Evolutionary conservation across 2,113 vertebrate genomes (phyloP).

Genomic region (Orthonyx spaldingii): DNA sequence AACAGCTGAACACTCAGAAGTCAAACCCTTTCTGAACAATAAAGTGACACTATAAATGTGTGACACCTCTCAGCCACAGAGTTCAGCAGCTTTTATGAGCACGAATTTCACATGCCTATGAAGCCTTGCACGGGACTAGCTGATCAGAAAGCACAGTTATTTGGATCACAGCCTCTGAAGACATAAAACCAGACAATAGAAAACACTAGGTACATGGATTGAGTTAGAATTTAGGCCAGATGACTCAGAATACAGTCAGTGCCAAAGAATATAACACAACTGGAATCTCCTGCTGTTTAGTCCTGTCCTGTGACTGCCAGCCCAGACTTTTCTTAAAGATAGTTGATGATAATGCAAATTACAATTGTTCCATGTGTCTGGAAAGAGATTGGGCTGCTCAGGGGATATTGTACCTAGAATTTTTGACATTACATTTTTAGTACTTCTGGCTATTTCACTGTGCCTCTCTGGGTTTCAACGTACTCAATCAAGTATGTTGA

Average conservation of each 20-base stretch:
- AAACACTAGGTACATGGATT: conserved; percentile 33
- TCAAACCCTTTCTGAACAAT: background rate
- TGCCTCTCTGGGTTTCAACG: background rate
- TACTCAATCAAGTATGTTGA: background rate
- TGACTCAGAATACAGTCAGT: conserved; percentile 13
- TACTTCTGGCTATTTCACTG: background rate
- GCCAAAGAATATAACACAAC: conserved; percentile 22
- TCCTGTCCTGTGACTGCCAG: background rate
- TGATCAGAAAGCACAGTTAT: background rate
- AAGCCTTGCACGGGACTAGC: background rate
- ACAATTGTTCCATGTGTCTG: background rate
- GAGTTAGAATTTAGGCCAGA: conserved; percentile 33
- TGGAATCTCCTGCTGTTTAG: background rate
- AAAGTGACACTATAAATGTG: background rate
- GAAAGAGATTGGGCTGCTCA: background rate
- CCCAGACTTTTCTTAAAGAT: background rate
- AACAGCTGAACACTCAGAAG: background rate
- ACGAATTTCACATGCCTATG: background rate
- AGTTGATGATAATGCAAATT: background rate
- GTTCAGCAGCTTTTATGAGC: background rate
- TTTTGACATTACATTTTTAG: background rate
- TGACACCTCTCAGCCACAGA: background rate
- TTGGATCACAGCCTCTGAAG: conserved; percentile 22
- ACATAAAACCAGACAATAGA: conserved; percentile 41
- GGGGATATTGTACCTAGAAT: background rate